Base-by-base conservation (phyloP, 2,113 vertebrate species). In the Galemys pyrenaicus region DNA sequence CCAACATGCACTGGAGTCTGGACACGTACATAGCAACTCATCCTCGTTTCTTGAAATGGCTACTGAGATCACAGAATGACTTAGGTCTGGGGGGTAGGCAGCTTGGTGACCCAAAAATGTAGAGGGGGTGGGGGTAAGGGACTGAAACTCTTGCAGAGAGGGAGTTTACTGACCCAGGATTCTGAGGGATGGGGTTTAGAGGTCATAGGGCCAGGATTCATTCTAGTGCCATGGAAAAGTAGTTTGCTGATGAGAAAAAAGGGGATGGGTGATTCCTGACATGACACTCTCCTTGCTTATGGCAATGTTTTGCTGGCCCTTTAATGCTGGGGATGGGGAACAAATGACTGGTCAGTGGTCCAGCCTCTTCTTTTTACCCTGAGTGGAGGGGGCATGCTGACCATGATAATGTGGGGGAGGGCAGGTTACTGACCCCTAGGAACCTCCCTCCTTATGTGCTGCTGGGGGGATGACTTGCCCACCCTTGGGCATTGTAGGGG, bases 361-460 rank as follows among this genome's bases (percentile, higher is more conserved):
- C 62, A 80, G 41, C 15, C 54, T 89, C 64, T 70, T 78, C 54
- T 68, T 41, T 60, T 26, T 64, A 39, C 77, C 68, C 82, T 83
- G 68, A 92, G 37, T 92, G 30, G 60, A 22, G 9, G 28, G 64
- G 70, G 54, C 71, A 71, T 95, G 35, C n/a, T 73, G 78, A 35
- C 32, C 16, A 39, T 58, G 7, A 44, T 49, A 56, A 79, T 51
- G 5, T 51, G 44, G 58, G 49, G 78, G 54, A 85, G 24, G 62
- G 37, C 90, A 41, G 12, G 44, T 62, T 68, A 74, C 26, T 85
- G 62, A 91, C 30, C 24, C 97, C 77, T 93, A 88, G 94, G 65
- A 74, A 75, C 94, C 91, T 92, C 97, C 95, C 46, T 49, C 46
- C 46, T 95, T 95, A 94, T 92, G 62, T 65, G 58, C 94, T 73